A percentile compares a stretch with the other conserved stretches of the same genome.
phyloP scores from a whole-genome alignment of 1,140 invertebrate species.

The Pseudachorutes palmiensis region DNA sequence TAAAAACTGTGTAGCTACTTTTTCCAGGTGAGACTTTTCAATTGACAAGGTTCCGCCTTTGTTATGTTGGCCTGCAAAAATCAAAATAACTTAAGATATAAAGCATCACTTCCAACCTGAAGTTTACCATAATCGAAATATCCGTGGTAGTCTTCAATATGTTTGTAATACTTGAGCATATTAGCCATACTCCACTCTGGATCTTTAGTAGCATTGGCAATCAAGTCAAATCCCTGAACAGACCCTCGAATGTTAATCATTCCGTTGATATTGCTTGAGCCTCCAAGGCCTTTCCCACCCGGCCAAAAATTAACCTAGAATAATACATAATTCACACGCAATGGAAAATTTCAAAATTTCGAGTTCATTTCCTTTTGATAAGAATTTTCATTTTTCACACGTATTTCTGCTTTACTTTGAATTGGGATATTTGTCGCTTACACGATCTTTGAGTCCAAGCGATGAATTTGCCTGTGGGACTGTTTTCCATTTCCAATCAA shows the following conservation, averaged over 20 bases:
- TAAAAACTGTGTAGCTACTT: conserved; percentile 5
- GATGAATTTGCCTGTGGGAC: conserved; percentile 27
- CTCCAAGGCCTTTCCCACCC: not conserved
- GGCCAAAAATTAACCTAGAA: conserved; percentile 6
- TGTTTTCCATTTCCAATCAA: conserved; percentile 39
- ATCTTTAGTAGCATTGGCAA: not conserved
- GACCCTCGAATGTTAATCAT: conserved; percentile 50
- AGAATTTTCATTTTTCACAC: too few species aligned
- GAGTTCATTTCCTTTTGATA: too few species aligned
- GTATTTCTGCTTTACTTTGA: too few species aligned
- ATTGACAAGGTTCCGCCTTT: conserved; percentile 11
- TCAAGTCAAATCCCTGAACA: conserved; percentile 35
- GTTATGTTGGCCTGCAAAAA: conserved; percentile 1
- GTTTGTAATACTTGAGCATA: conserved; percentile 15
- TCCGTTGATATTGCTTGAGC: conserved; percentile 13
- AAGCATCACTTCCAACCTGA: not conserved
- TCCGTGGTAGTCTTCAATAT: conserved; percentile 26
- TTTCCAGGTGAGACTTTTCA: not conserved
- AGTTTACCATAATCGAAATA: conserved; percentile 25
- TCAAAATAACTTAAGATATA: not conserved
- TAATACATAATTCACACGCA: not conserved
- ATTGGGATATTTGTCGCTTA: not conserved
- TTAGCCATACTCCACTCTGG: conserved; percentile 12
- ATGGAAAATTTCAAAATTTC: not conserved
- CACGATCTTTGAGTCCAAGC: conserved; percentile 25